Evolutionary conservation across 1,140 invertebrate species (phyloP).

Genomic region (Globodera ellingtonae): DNA sequence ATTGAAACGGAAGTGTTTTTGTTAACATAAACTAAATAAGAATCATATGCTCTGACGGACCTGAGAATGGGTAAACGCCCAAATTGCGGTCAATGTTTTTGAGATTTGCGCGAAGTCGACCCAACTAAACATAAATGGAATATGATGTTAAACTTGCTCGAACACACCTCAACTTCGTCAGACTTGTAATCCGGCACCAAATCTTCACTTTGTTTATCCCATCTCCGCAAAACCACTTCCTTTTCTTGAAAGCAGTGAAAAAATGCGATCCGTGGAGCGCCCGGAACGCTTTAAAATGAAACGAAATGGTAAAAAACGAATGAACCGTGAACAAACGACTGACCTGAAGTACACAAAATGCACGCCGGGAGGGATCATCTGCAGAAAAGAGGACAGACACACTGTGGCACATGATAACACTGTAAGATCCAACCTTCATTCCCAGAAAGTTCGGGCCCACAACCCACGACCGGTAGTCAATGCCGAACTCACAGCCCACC

Average conservation of each 20-base stretch:
- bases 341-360: conserved; percentile 79
- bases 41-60: not conserved
- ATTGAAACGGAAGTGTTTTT: too few species aligned
- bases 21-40: too few species aligned
- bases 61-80: conserved; percentile 79
- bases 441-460: conserved; percentile 89
- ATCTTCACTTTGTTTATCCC: conserved; percentile 73
- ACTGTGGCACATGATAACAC: not conserved
- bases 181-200: conserved; percentile 50
- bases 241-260: conserved; percentile 81
- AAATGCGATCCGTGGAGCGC: conserved; percentile 80
- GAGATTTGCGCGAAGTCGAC: conserved; percentile 74
- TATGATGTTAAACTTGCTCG: conserved; percentile 64
- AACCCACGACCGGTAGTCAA: conserved; percentile 90
- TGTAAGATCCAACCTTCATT: conserved; percentile 72
- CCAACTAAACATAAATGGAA: conserved; percentile 54
- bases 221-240: conserved; percentile 83
- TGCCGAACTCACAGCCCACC: conserved; percentile 86
- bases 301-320: not conserved
- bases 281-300: conserved; percentile 72
- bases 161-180: conserved; percentile 69
- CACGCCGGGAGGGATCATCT: conserved; percentile 92
- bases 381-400: not conserved
- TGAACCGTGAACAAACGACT: not conserved
- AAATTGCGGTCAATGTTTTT: conserved; percentile 79